Base-by-base conservation (phyloP, 2,888 invertebrate species). In the Acrobasis repandana region DNA sequence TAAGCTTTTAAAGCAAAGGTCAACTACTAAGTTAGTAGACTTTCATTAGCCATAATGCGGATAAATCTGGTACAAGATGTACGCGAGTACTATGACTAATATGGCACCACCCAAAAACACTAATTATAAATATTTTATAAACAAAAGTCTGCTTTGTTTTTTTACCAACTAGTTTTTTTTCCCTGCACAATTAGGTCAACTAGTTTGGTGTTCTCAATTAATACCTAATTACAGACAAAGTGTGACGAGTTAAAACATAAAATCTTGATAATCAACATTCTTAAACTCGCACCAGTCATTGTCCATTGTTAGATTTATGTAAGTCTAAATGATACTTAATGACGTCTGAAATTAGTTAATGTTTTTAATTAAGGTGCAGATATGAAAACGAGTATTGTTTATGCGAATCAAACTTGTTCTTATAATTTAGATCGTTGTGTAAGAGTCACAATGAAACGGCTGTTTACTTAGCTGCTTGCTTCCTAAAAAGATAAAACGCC, bases 241-340 rank as follows among this genome's bases (percentile, higher is more conserved):
- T 43, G 14, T n/a, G n/a, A 43, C 38, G 38, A 3, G 38, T 11
- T 1, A 11, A 11, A 14, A 14, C 11, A 14, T 43, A 38, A 46
- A 14, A 38, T 38, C 46, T 56, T 43, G 54, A 48, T 47, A 58
- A 28, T 36, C 34, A 20, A 48, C 47, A 48, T 48, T 60, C 15
- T 38, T 28, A 36, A 47, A 34, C 47, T 57, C 36, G 36, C 43
- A 16, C 15, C 47, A 61, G 15, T 48, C 46, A 70, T 67, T 66
- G 59, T 67, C 65, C 64, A 67, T 61, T 63, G 67, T 63, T 65
- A 68, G 67, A 70, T 54, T 38, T 38, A 54, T 54, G 54, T 54
- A 75, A 75, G 65, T 65, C 60, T 60, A 67, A 70, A 67, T 68
- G 50, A 64, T 67, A 68, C 72, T 72, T 73, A 71, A 73, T 69